Evolutionary conservation across 2,113 vertebrate genomes (phyloP).

Genomic region (Corythornis madagascariensis): DNA sequence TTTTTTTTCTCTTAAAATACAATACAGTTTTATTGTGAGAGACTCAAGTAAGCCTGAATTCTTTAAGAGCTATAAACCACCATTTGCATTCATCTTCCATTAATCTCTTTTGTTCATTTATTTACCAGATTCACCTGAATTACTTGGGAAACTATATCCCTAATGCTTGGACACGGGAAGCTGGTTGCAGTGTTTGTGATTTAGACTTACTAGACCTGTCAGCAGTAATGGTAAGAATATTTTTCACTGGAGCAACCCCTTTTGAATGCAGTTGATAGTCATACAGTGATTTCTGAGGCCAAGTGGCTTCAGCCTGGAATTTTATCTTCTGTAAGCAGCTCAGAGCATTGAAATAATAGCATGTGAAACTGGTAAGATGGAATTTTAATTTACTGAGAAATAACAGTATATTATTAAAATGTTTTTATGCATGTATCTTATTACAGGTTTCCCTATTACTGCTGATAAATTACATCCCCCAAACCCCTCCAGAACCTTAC

Average conservation of each 20-base stretch:
- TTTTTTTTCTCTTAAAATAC: background rate
- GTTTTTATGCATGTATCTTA: background rate
- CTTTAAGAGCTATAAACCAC: background rate
- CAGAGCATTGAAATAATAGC: background rate
- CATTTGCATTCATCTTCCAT: background rate
- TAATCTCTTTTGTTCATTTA: background rate
- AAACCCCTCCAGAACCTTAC: background rate
- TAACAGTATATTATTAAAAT: background rate
- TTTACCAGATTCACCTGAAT: conserved; percentile 90
- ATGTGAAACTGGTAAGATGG: background rate
- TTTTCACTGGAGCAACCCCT: background rate
- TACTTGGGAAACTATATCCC: conserved; percentile 96
- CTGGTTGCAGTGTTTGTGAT: conserved; percentile 88
- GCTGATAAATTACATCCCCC: background rate
- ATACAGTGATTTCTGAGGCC: background rate
- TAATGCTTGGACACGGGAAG: conserved; percentile 90
- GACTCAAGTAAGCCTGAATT: background rate
- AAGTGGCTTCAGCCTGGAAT: background rate
- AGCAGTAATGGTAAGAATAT: conserved; percentile 82
- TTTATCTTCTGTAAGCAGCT: background rate
- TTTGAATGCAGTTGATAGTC: background rate
- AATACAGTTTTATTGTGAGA: background rate
- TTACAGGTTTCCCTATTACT: background rate
- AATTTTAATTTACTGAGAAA: background rate
- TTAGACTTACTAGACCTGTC: conserved; percentile 85